These are phyloP conservation scores for Drosophila repleta DNA, from an alignment of 1,140 invertebrate genomes.

Conservation along the genomic window DNA sequence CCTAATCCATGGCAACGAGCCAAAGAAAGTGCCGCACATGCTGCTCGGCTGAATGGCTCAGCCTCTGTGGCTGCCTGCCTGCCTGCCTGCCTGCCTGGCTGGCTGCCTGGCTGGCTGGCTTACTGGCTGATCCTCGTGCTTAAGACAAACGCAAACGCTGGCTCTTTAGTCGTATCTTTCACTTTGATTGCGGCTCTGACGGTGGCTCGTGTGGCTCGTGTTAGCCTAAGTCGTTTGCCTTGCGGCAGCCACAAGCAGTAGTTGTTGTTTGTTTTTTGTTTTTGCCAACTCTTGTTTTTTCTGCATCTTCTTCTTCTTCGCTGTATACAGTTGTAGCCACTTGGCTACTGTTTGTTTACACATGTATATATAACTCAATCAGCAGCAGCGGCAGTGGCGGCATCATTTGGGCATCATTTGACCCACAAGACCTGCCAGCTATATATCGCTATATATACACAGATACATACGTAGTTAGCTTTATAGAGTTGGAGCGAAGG, in stretches of 20 bases:
- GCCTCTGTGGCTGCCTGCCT: slow-evolving; percentile 32
- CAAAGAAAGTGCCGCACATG: slow-evolving; percentile 75
- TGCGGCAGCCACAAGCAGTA: slow-evolving; percentile 24
- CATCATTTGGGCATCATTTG: slow-evolving; percentile 55
- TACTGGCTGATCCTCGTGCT: slow-evolving; percentile 53
- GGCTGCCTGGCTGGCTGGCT: slow-evolving; percentile 36
- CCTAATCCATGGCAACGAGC: slow-evolving; percentile 62
- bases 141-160: slow-evolving; percentile 76
- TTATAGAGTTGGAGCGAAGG: slow-evolving; percentile 1
- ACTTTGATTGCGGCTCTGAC: slow-evolving; percentile 73
- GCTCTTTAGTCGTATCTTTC: slow-evolving; percentile 79
- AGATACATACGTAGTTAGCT: slow-evolving; percentile 2
- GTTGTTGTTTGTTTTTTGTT: slow-evolving; percentile 37
- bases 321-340: slow-evolving; percentile 41
- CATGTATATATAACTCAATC: slow-evolving; percentile 76
- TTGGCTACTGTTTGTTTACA: slow-evolving; percentile 82
- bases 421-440: slow-evolving; percentile 49
- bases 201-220: slow-evolving; percentile 53
- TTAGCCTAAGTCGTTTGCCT: slow-evolving; percentile 50
- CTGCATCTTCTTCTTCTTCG: slow-evolving; percentile 7
- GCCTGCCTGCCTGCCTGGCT: slow-evolving; percentile 28
- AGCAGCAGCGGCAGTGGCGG: slow-evolving; percentile 19
- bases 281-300: slow-evolving; percentile 22
- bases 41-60: slow-evolving; percentile 38
- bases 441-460: slow-evolving; percentile 3